Evolutionary conservation across 2,797 vertebrate species (phyloP).

Genomic region (Choloepus didactylus): DNA sequence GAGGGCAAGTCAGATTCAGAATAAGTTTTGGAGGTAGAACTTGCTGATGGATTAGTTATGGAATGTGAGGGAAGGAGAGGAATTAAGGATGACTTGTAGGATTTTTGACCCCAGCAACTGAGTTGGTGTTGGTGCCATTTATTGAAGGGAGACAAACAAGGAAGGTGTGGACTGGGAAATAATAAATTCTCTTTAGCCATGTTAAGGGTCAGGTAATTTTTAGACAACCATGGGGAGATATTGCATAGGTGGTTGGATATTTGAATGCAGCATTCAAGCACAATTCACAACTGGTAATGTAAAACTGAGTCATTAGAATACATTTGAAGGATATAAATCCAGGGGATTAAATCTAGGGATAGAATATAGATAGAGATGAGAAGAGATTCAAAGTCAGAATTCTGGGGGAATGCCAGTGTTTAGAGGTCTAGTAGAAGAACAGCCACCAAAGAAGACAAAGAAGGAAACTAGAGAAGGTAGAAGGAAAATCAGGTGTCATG

Average conservation of each 20-base stretch:
- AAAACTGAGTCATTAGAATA: neutral
- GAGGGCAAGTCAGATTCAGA: neutral
- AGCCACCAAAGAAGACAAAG: neutral
- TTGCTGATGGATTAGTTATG: conserved; percentile 8
- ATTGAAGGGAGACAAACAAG: neutral
- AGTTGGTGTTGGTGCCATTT: neutral
- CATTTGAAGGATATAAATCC: neutral
- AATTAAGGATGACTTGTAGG: neutral
- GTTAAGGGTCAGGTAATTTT: neutral
- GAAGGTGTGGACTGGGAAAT: neutral
- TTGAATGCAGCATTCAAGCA: neutral
- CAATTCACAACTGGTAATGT: neutral
- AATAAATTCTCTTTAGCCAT: neutral
- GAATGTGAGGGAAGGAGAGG: neutral
- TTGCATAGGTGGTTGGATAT: neutral
- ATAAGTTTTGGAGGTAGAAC: neutral
- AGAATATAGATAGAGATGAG: neutral
- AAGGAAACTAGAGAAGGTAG: neutral
- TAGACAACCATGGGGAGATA: neutral
- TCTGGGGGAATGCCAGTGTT: neutral
- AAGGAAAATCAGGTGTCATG: neutral
- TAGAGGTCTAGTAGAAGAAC: neutral
- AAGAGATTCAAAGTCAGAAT: neutral
- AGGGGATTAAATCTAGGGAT: neutral
- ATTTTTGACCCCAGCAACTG: neutral